Evolutionary conservation across 2,113 vertebrate genomes (phyloP).

Genomic region (Chlamydotis undulata): DNA sequence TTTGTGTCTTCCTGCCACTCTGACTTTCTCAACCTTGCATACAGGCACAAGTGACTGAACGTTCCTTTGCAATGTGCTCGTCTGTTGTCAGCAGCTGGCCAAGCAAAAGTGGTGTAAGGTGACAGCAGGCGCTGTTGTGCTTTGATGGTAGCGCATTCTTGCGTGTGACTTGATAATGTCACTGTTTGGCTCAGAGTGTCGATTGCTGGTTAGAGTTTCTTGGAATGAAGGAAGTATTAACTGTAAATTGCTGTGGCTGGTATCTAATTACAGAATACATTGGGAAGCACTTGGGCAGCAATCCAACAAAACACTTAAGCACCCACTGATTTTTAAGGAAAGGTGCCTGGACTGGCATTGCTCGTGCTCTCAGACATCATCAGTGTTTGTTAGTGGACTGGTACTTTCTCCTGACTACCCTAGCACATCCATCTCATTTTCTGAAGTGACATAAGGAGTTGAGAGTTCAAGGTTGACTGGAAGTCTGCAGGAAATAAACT

Average conservation of each 20-base stretch:
- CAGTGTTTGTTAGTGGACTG: background rate
- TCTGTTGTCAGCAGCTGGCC: background rate
- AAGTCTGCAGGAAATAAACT: constrained; percentile 25
- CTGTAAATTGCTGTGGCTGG: constrained; percentile 42
- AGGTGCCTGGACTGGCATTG: background rate
- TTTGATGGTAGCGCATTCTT: background rate
- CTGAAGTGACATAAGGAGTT: background rate
- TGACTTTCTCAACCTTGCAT: background rate
- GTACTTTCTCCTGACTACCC: background rate
- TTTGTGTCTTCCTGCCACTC: background rate
- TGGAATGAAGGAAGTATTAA: constrained; percentile 52
- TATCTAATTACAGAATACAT: constrained; percentile 22
- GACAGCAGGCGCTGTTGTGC: background rate
- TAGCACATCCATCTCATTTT: constrained; percentile 21
- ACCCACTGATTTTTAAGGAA: constrained; percentile 50
- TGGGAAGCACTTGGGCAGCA: constrained; percentile 15
- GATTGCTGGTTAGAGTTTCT: constrained; percentile 38
- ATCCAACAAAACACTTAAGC: constrained; percentile 59
- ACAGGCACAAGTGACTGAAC: background rate
- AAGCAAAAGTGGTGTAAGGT: background rate
- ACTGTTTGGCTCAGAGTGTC: background rate
- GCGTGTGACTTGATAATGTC: background rate
- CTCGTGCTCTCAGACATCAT: background rate
- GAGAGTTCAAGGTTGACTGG: constrained; percentile 48
- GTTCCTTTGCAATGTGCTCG: background rate